Conservation (phyloP, 2,113 vertebrate species). For the Anarrhichthys ocellatus region DNA sequence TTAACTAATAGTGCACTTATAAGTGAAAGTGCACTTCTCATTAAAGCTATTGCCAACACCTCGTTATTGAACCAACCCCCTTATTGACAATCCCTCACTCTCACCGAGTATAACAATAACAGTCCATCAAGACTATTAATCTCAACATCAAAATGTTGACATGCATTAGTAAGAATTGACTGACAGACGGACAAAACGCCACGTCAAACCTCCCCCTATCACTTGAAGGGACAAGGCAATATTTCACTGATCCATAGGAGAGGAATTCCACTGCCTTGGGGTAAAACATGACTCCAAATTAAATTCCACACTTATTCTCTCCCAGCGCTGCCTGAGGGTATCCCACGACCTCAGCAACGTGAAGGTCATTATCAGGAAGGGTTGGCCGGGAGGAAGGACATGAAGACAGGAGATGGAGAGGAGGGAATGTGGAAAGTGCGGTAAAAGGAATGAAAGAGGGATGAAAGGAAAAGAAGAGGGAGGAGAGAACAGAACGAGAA, state of each 20-base stretch:
- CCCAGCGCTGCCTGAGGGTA: slow-evolving; percentile 45
- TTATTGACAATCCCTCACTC: slow-evolving; percentile 34
- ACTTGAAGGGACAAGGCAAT: slow-evolving; percentile 42
- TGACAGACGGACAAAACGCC: slow-evolving; percentile 41
- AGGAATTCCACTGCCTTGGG: slow-evolving; percentile 52
- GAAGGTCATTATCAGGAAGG: slow-evolving; percentile 55
- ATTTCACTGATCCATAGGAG: slow-evolving; percentile 61
- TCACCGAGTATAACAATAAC: slow-evolving; percentile 13
- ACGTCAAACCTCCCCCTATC: slow-evolving; percentile 31
- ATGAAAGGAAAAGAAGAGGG: background rate
- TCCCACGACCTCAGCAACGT: slow-evolving; percentile 52
- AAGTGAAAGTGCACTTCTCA: slow-evolving; percentile 5
- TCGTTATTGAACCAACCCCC: slow-evolving; percentile 22
- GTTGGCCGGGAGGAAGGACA: slow-evolving; percentile 15
- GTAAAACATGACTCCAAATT: slow-evolving; percentile 67
- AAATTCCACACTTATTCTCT: slow-evolving; percentile 58
- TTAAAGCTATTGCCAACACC: slow-evolving; percentile 10
- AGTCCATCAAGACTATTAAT: slow-evolving; percentile 46
- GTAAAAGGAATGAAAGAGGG: background rate
- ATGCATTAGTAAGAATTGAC: slow-evolving; percentile 40
- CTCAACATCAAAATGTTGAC: slow-evolving; percentile 36
- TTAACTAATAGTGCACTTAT: background rate
- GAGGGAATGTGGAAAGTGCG: background rate
- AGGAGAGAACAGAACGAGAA: background rate
- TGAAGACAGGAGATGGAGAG: background rate